These are phyloP conservation scores for Podabrus alpinus DNA, from an alignment of 2,888 invertebrate genomes.

Conservation along the genomic window DNA sequence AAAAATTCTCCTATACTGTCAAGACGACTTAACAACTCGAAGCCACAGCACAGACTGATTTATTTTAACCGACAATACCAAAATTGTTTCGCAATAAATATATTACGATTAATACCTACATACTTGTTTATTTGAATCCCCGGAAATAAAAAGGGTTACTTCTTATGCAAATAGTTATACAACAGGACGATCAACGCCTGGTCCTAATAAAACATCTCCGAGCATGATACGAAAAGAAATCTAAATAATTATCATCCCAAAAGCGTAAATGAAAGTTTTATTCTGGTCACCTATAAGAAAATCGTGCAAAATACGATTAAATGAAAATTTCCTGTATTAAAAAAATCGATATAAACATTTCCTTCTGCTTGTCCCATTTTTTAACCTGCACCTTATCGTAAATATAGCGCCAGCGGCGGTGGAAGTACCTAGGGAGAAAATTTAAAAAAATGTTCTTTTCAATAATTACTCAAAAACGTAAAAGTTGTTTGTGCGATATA, in stretches of 20 bases:
- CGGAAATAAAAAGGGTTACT: background rate
- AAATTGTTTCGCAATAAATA: too few relatives aligned
- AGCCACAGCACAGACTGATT: too few relatives aligned
- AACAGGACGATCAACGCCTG: background rate
- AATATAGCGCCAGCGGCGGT: too few relatives aligned
- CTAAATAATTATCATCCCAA: background rate
- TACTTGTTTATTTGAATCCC: too few relatives aligned
- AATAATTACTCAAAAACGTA: background rate
- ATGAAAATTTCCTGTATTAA: conserved; percentile 20
- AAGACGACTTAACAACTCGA: too few relatives aligned
- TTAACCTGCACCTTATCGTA: conserved; percentile 17
- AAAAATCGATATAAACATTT: conserved; percentile 29
- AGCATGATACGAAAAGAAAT: background rate
- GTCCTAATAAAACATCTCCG: background rate
- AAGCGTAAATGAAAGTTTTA: background rate
- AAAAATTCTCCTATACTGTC: too few relatives aligned
- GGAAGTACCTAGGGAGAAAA: too few relatives aligned
- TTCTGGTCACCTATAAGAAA: conserved; percentile 10
- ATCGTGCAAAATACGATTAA: conserved; percentile 22
- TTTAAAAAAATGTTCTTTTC: too few relatives aligned
- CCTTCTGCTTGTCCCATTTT: conserved; percentile 23
- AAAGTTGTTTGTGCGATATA: conserved; percentile 1
- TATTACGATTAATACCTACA: too few relatives aligned
- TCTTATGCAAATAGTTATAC: background rate
- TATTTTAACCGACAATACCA: too few relatives aligned